These are phyloP conservation scores for Aegithalos caudatus DNA, from an alignment of 2,113 vertebrate species.

Conservation along the genomic window DNA sequence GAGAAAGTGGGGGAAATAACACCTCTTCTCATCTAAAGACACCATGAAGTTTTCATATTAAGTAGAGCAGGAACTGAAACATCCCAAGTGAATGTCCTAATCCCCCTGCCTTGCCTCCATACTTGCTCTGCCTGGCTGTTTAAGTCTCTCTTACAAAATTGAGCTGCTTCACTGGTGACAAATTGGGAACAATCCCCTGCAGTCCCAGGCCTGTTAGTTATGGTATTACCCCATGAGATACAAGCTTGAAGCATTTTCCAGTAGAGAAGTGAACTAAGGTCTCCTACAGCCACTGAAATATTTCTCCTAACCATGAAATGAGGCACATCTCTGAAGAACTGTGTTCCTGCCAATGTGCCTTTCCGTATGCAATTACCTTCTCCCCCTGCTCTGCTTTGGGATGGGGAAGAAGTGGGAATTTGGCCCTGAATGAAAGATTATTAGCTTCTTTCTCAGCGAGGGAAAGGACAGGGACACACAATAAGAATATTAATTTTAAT, in stretches of 20 bases:
- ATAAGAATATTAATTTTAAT: constrained; percentile 74
- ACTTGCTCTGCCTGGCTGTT: constrained; percentile 20
- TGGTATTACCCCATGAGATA: neutral
- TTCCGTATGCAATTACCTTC: constrained; percentile 41
- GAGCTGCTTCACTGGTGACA: constrained; percentile 16
- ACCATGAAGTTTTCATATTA: neutral
- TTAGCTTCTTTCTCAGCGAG: constrained; percentile 56
- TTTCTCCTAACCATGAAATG: constrained; percentile 42
- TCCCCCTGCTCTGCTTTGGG: constrained; percentile 31
- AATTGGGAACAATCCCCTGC: neutral
- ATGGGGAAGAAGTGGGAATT: constrained; percentile 49
- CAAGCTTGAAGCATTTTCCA: constrained; percentile 12
- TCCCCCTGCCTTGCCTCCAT: neutral
- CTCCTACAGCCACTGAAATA: constrained; percentile 8
- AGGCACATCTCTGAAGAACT: constrained; percentile 28
- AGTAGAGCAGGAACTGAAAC: constrained; percentile 22
- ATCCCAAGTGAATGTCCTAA: constrained; percentile 33
- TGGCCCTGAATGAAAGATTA: constrained; percentile 64
- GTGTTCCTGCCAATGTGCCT: constrained; percentile 30
- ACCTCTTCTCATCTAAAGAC: neutral
- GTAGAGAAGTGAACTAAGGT: constrained; percentile 21
- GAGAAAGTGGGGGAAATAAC: neutral
- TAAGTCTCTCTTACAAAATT: constrained; percentile 24
- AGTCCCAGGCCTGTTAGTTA: constrained; percentile 38
- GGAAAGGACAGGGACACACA: constrained; percentile 61